Conservation (phyloP, 2,797 vertebrate genomes). For the Rhinogobio ventralis region DNA sequence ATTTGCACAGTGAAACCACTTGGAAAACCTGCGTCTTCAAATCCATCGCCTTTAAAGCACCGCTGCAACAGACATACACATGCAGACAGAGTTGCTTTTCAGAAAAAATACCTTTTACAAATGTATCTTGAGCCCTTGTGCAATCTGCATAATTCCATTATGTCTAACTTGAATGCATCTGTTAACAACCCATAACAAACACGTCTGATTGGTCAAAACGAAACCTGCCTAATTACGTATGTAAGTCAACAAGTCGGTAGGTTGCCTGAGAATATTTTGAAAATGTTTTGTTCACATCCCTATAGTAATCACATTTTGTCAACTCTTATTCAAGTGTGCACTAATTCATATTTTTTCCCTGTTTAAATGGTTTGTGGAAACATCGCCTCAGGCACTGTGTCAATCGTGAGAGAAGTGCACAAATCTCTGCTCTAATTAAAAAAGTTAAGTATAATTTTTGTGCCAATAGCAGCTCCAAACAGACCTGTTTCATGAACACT, state of each 20-base stretch:
- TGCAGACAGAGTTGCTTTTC: neutral
- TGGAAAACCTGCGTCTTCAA: neutral
- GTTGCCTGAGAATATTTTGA: neutral
- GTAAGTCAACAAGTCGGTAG: neutral
- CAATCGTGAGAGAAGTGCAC: neutral
- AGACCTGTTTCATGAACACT: neutral
- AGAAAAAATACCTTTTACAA: neutral
- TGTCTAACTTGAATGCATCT: neutral
- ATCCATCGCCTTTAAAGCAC: neutral
- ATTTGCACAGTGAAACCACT: neutral
- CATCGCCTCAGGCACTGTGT: neutral
- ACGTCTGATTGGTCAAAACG: neutral
- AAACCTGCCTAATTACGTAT: neutral
- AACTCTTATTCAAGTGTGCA: neutral
- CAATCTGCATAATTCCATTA: neutral
- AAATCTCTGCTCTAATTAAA: constrained; percentile 13
- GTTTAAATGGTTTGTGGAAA: neutral
- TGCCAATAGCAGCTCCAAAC: neutral
- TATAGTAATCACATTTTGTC: neutral
- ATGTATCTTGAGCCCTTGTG: neutral
- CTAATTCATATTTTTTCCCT: neutral
- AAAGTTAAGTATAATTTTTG: neutral
- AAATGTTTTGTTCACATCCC: neutral
- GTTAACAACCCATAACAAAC: neutral
- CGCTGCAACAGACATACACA: neutral